A percentile compares a stretch with the other conserved stretches of the same genome.
These are phyloP conservation scores for Acanthornis magna DNA, from an alignment of 2,797 vertebrate genomes.

Conservation along the genomic window DNA sequence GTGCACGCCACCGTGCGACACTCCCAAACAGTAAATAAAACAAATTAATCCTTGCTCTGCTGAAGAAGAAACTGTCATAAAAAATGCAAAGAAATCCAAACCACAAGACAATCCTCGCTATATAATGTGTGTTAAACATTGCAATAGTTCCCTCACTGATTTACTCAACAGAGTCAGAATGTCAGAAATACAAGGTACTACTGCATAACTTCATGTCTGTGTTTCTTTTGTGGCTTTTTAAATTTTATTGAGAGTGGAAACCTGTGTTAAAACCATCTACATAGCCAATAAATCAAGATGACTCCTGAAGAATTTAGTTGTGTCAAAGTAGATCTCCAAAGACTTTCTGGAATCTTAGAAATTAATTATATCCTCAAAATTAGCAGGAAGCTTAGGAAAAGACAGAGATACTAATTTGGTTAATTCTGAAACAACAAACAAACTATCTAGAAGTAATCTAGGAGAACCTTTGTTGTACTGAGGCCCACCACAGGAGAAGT, in stretches of 20 bases:
- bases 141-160: neutral
- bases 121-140: neutral
- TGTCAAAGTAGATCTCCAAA: neutral
- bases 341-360: neutral
- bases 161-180: neutral
- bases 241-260: neutral
- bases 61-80: neutral
- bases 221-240: neutral
- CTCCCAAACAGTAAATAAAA: neutral
- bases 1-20: neutral
- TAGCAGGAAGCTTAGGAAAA: neutral
- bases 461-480: neutral
- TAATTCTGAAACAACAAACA: neutral
- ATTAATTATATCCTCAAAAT: neutral
- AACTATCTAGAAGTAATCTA: neutral
- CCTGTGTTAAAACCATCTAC: neutral
- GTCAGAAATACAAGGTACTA: neutral
- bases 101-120: neutral
- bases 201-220: neutral
- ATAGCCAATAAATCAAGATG: neutral
- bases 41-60: neutral
- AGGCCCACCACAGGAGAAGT: neutral
- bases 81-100: neutral
- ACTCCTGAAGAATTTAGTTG: neutral
- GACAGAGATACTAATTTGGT: neutral